phyloP scores from a whole-genome alignment of 2,888 invertebrate genomes.

The Cremastobaeus sp. region DNA sequence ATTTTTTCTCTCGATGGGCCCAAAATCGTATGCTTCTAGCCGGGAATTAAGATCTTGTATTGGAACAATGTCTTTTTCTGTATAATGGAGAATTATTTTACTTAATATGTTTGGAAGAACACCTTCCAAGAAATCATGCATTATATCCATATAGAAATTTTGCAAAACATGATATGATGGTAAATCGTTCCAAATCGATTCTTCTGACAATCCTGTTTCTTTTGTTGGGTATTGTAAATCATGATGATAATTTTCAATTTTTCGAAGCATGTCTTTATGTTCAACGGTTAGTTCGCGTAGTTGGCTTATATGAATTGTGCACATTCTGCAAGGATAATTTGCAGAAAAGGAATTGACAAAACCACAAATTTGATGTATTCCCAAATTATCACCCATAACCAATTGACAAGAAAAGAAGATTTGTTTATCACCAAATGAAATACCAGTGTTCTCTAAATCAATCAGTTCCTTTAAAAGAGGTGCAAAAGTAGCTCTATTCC shows the following conservation, averaged over 20 bases:
- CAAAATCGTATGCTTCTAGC: constrained; percentile 9
- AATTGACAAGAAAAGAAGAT: constrained; percentile 12
- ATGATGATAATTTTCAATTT: too few species aligned
- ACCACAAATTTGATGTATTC: constrained; percentile 20
- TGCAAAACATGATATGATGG: constrained; percentile 17
- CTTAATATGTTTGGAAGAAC: constrained; percentile 16
- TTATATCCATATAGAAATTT: constrained; percentile 17
- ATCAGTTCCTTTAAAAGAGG: constrained; percentile 32
- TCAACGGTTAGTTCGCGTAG: too few species aligned
- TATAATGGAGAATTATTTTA: constrained; percentile 14
- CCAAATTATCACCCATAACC: constrained; percentile 28
- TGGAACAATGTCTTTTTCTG: constrained; percentile 6
- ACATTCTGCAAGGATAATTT: constrained; percentile 22
- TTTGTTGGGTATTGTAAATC: too few species aligned
- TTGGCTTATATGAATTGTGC: too few species aligned
- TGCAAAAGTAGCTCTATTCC: constrained; percentile 24
- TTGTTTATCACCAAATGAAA: constrained; percentile 12
- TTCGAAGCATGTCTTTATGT: too few species aligned
- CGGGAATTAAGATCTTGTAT: constrained; percentile 11
- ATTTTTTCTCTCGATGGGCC: constrained; percentile 2
- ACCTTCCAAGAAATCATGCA: constrained; percentile 26
- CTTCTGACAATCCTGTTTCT: constrained; percentile 23
- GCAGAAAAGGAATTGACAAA: constrained; percentile 8
- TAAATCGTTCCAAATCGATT: constrained; percentile 17
- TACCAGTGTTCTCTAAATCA: constrained; percentile 9